Evolutionary conservation across 2,797 vertebrate species (phyloP).

Genomic region (Zonotrichia albicollis): DNA sequence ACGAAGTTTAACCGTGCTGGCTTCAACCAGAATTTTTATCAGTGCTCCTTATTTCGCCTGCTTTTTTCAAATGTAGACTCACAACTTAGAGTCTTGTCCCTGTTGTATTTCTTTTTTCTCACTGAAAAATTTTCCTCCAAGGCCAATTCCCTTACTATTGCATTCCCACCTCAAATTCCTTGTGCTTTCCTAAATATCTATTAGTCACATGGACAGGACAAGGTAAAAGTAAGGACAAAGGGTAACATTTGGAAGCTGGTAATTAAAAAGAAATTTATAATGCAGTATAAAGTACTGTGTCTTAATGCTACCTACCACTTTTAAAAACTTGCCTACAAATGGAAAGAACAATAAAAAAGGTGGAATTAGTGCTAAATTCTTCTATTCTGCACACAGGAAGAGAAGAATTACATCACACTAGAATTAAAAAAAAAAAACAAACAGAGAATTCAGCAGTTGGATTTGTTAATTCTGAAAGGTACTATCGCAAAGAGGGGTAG

Average conservation of each 20-base stretch:
- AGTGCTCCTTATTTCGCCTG: neutral
- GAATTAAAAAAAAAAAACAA: neutral
- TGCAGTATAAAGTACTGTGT: neutral
- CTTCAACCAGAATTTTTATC: neutral
- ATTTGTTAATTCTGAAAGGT: neutral
- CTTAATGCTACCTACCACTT: neutral
- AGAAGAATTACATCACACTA: neutral
- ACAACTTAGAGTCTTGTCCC: neutral
- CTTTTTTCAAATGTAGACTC: neutral
- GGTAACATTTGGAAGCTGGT: neutral
- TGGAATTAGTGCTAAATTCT: neutral
- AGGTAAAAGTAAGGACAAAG: neutral
- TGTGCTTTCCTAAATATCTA: neutral
- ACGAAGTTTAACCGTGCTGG: neutral
- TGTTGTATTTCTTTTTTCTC: neutral
- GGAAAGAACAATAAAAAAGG: neutral
- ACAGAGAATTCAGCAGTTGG: neutral
- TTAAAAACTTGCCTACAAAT: neutral
- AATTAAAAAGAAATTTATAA: neutral
- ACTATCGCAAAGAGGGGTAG: neutral
- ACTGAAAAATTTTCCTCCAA: neutral
- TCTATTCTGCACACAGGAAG: neutral
- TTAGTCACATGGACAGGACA: accelerated
- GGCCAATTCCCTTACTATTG: neutral
- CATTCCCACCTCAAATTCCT: neutral